Conservation (phyloP, 2,113 vertebrate genomes). For the human (Homo sapiens) region GRCh38 chr9:119789001-119789500, state of each 20-base stretch:
- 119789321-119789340: constrained; percentile 30
- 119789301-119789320: constrained; percentile 80
- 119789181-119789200: constrained; percentile 86
- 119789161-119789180: constrained; percentile 78
- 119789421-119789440: constrained; percentile 42
- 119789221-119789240: constrained; percentile 83
- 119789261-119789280: constrained; percentile 83
- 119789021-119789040: constrained; percentile 69
- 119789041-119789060: constrained; percentile 72
- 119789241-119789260: constrained; percentile 84
- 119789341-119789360: constrained; percentile 77
- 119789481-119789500: constrained; percentile 33
- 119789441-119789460: constrained; percentile 46
- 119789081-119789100: constrained; percentile 63
- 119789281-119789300: constrained; percentile 74
- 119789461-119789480: constrained; percentile 49
- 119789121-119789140: constrained; percentile 81
- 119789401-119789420: constrained; percentile 65
- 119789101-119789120: constrained; percentile 84
- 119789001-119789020: constrained; percentile 46
- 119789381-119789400: constrained; percentile 72
- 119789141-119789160: constrained; percentile 54
- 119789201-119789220: constrained; percentile 83
- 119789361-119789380: constrained; percentile 77
- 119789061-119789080: constrained; percentile 57